These are phyloP conservation scores for Iselma pallidipennis DNA, from an alignment of 2,888 invertebrate genomes.

Conservation along the genomic window DNA sequence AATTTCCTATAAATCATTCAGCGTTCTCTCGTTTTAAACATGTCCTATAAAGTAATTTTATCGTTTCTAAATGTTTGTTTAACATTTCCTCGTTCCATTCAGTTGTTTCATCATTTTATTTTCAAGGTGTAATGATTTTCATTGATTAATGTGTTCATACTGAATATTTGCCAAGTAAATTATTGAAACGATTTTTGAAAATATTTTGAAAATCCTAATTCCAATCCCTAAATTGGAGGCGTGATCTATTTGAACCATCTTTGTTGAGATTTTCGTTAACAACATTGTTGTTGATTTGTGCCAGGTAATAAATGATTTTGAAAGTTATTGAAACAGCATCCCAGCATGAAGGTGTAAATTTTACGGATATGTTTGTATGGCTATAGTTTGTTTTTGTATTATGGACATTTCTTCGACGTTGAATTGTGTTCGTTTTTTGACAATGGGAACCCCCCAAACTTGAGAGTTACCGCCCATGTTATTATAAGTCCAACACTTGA, in stretches of 20 bases:
- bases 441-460: conserved; percentile 27
- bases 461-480: conserved; percentile 28
- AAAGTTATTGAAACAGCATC: conserved; percentile 1
- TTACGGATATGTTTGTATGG: conserved; percentile 16
- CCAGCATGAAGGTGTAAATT: conserved; percentile 16
- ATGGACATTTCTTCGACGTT: conserved; percentile 15
- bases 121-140: not conserved
- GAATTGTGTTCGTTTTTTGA: conserved; percentile 28
- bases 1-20: conserved; percentile 19
- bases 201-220: too few species aligned
- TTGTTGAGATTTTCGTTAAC: not conserved
- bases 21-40: conserved; percentile 17
- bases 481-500: conserved; percentile 30
- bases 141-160: not conserved
- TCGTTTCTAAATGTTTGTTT: conserved; percentile 22
- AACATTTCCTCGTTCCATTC: conserved; percentile 19
- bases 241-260: not conserved
- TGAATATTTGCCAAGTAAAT: not conserved
- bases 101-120: not conserved
- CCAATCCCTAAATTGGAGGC: too few species aligned
- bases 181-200: too few species aligned
- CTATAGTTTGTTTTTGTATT: conserved; percentile 22
- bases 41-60: conserved; percentile 24
- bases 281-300: conserved; percentile 1
- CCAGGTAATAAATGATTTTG: not conserved